phyloP scores from a whole-genome alignment of 2,888 invertebrate species.

The Tenthredo amoena region DNA sequence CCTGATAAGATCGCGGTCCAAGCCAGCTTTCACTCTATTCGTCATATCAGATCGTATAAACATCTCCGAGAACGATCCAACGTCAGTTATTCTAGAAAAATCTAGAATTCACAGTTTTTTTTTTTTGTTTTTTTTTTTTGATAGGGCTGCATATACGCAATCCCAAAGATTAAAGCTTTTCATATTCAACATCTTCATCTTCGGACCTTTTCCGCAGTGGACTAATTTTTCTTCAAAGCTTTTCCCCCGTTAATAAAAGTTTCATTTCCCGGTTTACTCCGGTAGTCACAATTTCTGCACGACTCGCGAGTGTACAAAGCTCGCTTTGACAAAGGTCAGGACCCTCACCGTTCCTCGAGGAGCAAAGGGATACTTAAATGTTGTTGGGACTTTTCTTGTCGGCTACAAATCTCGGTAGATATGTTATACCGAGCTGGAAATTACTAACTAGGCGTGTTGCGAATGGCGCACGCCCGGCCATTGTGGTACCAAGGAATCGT shows the following conservation, averaged over 20 bases:
- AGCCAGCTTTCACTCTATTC: not conserved
- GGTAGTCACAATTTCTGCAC: not conserved
- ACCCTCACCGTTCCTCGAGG: not conserved
- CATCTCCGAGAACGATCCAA: not conserved
- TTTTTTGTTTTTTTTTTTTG: not conserved
- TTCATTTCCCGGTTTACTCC: not conserved
- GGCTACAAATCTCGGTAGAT: not conserved
- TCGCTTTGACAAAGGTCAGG: slow-evolving; percentile 18
- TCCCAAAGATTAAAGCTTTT: not conserved
- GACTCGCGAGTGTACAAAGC: not conserved
- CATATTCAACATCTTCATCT: not conserved
- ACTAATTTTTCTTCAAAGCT: slow-evolving; percentile 1
- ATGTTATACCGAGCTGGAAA: not conserved
- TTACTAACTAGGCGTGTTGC: slow-evolving; percentile 32
- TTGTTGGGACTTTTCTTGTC: not conserved
- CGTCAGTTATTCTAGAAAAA: not conserved
- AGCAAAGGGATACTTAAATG: slow-evolving; percentile 13
- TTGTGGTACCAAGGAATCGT: not conserved
- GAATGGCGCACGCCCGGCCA: slow-evolving; percentile 3
- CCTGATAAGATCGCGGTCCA: slow-evolving; percentile 33
- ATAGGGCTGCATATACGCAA: not conserved
- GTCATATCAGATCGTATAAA: not conserved
- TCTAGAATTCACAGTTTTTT: not conserved
- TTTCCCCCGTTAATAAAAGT: not conserved
- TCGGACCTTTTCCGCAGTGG: not conserved